Conservation (phyloP, 2,113 vertebrate genomes). For the Colaptes auratus region DNA sequence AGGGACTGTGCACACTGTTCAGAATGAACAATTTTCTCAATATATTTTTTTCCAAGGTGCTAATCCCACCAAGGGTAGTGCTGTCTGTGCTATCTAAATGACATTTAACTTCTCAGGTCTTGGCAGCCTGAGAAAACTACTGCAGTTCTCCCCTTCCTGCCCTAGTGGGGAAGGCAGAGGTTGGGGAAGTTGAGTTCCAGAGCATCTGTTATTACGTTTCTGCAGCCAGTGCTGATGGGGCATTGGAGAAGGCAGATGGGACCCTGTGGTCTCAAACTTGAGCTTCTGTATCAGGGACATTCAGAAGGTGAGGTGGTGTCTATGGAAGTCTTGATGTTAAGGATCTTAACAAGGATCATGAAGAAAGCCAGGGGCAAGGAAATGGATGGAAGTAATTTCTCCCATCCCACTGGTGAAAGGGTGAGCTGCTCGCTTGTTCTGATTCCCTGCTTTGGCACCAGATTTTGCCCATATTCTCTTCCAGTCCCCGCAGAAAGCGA, state of each 20-base stretch:
- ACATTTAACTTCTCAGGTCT: neutral
- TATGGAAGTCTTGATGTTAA: neutral
- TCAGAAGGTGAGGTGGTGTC: neutral
- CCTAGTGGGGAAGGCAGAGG: neutral
- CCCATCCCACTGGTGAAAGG: neutral
- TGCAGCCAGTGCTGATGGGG: accelerated
- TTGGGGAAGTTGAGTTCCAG: neutral
- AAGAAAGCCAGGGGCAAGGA: neutral
- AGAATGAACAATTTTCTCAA: neutral
- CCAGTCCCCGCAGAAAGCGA: neutral
- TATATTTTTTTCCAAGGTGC: neutral
- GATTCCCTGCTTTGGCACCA: neutral
- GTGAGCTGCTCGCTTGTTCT: accelerated
- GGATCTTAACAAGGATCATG: neutral
- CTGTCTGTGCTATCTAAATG: neutral
- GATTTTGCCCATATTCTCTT: neutral
- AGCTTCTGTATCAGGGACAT: neutral
- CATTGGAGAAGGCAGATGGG: neutral
- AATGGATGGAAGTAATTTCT: neutral
- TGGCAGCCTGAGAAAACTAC: neutral
- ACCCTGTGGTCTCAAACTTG: accelerated
- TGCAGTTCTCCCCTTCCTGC: neutral
- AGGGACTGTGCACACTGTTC: neutral
- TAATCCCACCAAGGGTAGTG: neutral
- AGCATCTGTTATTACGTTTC: accelerated